Evolutionary conservation across 2,113 vertebrate genomes (phyloP), one percentile per base, ranked within the genome.

Genomic region (Myrmecobius fasciatus): DNA sequence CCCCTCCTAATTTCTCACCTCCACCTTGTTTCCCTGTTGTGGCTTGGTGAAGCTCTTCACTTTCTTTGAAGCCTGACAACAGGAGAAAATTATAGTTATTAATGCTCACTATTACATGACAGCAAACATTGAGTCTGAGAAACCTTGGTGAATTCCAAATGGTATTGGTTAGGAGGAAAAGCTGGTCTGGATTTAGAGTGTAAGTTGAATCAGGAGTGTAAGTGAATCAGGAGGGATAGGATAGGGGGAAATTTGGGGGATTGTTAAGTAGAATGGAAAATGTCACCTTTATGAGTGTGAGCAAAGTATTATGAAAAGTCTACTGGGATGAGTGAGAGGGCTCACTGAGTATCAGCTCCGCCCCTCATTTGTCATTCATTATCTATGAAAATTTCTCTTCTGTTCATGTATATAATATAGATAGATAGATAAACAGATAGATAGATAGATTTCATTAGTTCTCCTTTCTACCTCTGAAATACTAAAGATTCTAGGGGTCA

Each of bases 1-100:
- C 36, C 67, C 1, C 7, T 83, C 67, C 67, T 83, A n/a, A 83
- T 43, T 92, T 91, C 91, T 26, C 17, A 52, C 26, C 31, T 89
- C 83, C 83, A 49, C 48, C 48, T 90, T 75, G 8, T 91, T 93
- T 94, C 93, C 67, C 52, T 93, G 48, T 93, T 95, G n/a, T 91
- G 56, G 91, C 54, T 12, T 43, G 91, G 93, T 89, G 52, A 95
- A 95, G 46, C 6, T 24, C 49, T 25, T 95, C 67, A 25, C 93
- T 95, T 96, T 91, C 94, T 95, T 90, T 93, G 89, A 96, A 43
- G 95, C 93, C 91, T 89, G 47, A 96, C 95, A 93, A 93, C 47
- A 91, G 93, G 93, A 51, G 89, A 53, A 96, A 97, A 96, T 96
- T 96, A 91, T 92, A 93, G 96, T 95, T 75, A 96, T 94, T 96